Evolutionary conservation across 2,888 invertebrate species (phyloP), one percentile per base, ranked within the genome.

Genomic region (Aleiodes leptofemur): DNA sequence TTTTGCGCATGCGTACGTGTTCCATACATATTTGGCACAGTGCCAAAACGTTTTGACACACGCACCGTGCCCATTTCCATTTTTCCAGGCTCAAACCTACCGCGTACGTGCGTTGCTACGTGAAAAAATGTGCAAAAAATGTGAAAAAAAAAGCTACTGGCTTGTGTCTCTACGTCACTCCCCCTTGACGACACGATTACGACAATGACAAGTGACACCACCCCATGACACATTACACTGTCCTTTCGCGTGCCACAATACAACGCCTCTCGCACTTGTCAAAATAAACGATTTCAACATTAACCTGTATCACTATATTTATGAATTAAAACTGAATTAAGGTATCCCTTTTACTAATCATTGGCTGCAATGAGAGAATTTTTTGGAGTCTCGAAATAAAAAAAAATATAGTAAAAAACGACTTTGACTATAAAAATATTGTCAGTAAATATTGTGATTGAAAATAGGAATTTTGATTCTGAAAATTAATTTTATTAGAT

Each of bases 161-260:
- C 48, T 64, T 16, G 64, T 64, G 14, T 59, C 59, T 59, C 59
- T 64, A 43, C 64, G 43, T 64, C 64, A 43, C 43, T 64, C 14
- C 64, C 48, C 64, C 43, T 43, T 48, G 64, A 64, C 64, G 48
- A 43, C 64, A 64, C 64, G 48, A 64, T 64, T 64, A 64, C 64
- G 64, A 64, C 43, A 64, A 64, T 64, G 64, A 64, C 64, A 64
- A 23, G 64, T 43, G 64, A 64, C 14, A 64, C 43, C 48, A 64
- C 43, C 64, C 38, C 64, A 31, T 34, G 43, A 61, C n/a, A 61
- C 43, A 61, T 38, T 16, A 38, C 43, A 38, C 38, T 61, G 38
- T 61, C 14, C 61, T 2, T 16, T 38, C 69, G 13, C 43, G 43
- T 74, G 70, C 23, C 61, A 69, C 61, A 64, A 43, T 43, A 43